A percentile compares a stretch with the other conserved stretches of the same genome.
phyloP scores from a whole-genome alignment of 2,113 vertebrate genomes.

The Apeltes quadracus region DNA sequence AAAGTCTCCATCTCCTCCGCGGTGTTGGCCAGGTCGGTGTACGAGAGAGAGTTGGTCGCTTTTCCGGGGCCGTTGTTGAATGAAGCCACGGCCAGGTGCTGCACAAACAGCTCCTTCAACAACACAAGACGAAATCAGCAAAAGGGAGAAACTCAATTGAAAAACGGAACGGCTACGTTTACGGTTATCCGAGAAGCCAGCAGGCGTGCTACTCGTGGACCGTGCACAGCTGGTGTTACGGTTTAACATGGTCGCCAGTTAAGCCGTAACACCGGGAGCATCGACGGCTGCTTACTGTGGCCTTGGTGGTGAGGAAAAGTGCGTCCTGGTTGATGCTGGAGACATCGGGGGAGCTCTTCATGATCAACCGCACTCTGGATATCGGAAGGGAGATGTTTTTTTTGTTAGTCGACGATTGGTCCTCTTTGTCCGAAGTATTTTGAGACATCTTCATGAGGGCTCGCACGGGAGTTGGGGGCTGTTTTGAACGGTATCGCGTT shows the following conservation, averaged over 20 bases:
- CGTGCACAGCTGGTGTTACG: conserved; percentile 22
- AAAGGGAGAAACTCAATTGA: not conserved
- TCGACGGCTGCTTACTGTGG: conserved; percentile 83
- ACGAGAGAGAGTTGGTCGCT: conserved; percentile 84
- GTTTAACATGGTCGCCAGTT: too few relatives aligned
- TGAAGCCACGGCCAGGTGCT: conserved; percentile 87
- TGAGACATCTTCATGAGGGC: conserved; percentile 70
- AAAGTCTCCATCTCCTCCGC: conserved; percentile 91
- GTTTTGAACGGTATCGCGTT: conserved; percentile 63
- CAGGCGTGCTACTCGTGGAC: not conserved
- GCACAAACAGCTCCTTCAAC: conserved; percentile 93
- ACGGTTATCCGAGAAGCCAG: not conserved
- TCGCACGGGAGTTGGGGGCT: conserved; percentile 35
- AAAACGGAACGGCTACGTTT: not conserved
- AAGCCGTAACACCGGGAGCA: conserved; percentile 6
- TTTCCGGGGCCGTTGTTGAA: conserved; percentile 88
- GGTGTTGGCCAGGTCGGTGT: conserved; percentile 88
- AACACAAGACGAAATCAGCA: conserved; percentile 18
- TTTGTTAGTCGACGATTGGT: conserved; percentile 68
- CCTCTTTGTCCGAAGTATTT: conserved; percentile 69
- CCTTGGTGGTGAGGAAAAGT: conserved; percentile 93
- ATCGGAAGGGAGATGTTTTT: conserved; percentile 88
- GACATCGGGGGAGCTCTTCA: conserved; percentile 98
- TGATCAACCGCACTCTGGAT: conserved; percentile 92
- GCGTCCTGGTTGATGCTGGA: conserved; percentile 97